A percentile compares a stretch with the other conserved stretches of the same genome.
Conservation (phyloP, 2,113 vertebrate species). For the Mola mola region DNA sequence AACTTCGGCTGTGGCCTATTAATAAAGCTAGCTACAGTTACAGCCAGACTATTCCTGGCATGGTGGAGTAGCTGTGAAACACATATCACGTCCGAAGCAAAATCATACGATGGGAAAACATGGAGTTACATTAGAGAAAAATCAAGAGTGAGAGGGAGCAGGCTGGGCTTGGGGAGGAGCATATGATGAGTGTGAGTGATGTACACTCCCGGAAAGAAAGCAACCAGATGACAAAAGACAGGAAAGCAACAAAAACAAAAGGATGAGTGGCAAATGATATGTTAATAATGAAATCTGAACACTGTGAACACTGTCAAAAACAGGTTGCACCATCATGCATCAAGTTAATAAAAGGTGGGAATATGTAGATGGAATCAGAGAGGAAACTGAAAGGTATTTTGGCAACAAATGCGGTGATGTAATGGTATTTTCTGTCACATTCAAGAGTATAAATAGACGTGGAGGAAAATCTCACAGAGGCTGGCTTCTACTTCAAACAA, state of each 20-base stretch:
- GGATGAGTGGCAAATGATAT: neutral
- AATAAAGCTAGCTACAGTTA: constrained; percentile 77
- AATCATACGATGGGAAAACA: constrained; percentile 44
- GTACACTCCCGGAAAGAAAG: neutral
- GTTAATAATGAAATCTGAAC: neutral
- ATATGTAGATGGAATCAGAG: neutral
- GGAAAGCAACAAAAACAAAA: neutral
- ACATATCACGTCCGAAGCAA: constrained; percentile 60
- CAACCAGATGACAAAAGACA: neutral
- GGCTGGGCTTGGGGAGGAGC: neutral
- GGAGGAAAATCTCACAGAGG: neutral
- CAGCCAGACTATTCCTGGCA: constrained; percentile 73
- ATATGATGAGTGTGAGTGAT: constrained; percentile 10
- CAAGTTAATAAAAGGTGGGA: neutral
- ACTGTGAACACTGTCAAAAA: neutral
- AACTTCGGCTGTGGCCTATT: constrained; percentile 73
- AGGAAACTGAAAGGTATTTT: neutral
- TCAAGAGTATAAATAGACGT: neutral
- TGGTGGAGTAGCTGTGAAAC: constrained; percentile 47
- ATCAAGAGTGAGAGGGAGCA: neutral
- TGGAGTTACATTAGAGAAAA: constrained; percentile 11
- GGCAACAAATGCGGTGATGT: neutral
- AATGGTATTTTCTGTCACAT: neutral
- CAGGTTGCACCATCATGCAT: neutral
- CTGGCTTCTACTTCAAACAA: neutral